Evolutionary conservation across 2,797 vertebrate species (phyloP).

Genomic region (Lutjanus argentimaculatus): DNA sequence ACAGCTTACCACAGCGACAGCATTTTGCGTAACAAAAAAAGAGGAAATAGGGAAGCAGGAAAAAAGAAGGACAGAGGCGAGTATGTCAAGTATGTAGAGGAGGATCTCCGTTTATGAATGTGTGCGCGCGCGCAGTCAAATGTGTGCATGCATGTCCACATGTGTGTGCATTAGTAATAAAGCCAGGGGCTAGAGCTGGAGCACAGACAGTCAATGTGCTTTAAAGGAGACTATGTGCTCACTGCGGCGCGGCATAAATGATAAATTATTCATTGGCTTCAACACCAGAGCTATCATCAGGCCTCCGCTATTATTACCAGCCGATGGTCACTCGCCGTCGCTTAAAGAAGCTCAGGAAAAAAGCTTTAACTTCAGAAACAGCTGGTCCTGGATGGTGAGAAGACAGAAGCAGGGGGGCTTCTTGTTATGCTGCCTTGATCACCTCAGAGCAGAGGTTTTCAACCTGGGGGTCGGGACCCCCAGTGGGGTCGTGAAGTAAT

Average conservation of each 20-base stretch:
- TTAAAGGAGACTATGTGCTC: slow-evolving; percentile 75
- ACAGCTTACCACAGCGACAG: slow-evolving; percentile 9
- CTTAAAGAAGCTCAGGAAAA: slow-evolving; percentile 8
- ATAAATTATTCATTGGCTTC: slow-evolving; percentile 82
- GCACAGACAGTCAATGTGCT: slow-evolving; percentile 70
- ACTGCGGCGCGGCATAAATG: slow-evolving; percentile 65
- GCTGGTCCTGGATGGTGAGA: background rate
- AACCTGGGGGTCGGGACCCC: no score
- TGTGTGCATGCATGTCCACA: slow-evolving; percentile 6
- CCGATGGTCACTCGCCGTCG: slow-evolving; percentile 63
- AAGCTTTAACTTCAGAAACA: slow-evolving; percentile 24
- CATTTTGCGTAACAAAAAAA: slow-evolving; percentile 66
- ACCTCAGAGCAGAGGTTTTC: background rate
- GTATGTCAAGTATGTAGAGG: slow-evolving; percentile 44
- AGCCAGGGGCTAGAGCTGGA: slow-evolving; percentile 60
- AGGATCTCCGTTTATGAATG: slow-evolving; percentile 29
- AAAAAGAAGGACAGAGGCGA: slow-evolving; percentile 22
- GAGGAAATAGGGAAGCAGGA: slow-evolving; percentile 22
- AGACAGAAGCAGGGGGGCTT: background rate
- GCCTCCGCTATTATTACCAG: slow-evolving; percentile 59
- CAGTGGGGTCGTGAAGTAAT: no score
- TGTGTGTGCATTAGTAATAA: slow-evolving; percentile 57
- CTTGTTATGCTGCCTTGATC: slow-evolving; percentile 8
- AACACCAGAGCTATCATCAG: slow-evolving; percentile 73
- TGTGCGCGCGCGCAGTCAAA: background rate